Conservation (phyloP, 2,113 vertebrate genomes). For the Neolamprologus longior region DNA sequence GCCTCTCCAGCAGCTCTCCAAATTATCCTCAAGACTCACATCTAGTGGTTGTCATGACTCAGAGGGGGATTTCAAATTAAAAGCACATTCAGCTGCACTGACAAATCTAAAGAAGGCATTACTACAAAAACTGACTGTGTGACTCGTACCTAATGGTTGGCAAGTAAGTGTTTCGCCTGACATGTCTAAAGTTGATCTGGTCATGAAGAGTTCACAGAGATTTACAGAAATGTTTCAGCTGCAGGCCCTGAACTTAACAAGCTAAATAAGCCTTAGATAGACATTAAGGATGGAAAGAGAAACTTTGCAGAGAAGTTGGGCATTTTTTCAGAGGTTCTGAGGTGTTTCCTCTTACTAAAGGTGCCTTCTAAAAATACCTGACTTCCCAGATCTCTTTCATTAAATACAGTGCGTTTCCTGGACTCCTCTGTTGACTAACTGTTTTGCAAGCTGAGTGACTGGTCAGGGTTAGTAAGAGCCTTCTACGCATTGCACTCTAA, state of each 20-base stretch:
- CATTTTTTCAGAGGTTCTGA: conserved; percentile 9
- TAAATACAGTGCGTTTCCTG: conserved; percentile 64
- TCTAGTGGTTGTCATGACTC: neutral
- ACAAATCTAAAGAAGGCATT: neutral
- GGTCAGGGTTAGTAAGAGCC: conserved; percentile 1
- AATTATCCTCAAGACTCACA: neutral
- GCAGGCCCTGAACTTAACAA: neutral
- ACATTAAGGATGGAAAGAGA: neutral
- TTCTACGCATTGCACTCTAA: neutral
- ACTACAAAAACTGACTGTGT: neutral
- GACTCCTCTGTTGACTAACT: conserved; percentile 16
- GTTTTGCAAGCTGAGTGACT: conserved; percentile 18
- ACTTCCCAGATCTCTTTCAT: conserved; percentile 64
- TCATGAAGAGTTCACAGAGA: neutral
- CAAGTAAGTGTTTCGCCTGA: neutral
- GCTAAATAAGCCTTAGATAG: neutral
- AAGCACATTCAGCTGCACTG: neutral
- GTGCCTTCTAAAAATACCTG: conserved; percentile 64
- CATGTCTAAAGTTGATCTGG: neutral
- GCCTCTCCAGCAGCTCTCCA: neutral
- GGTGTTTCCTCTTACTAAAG: conserved; percentile 52
- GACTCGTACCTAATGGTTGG: neutral
- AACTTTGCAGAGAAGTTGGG: neutral
- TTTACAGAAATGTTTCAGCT: neutral
- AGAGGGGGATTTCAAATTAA: neutral